Evolutionary conservation across 2,797 vertebrate genomes (phyloP).

Genomic region (Lepus townsendii): DNA sequence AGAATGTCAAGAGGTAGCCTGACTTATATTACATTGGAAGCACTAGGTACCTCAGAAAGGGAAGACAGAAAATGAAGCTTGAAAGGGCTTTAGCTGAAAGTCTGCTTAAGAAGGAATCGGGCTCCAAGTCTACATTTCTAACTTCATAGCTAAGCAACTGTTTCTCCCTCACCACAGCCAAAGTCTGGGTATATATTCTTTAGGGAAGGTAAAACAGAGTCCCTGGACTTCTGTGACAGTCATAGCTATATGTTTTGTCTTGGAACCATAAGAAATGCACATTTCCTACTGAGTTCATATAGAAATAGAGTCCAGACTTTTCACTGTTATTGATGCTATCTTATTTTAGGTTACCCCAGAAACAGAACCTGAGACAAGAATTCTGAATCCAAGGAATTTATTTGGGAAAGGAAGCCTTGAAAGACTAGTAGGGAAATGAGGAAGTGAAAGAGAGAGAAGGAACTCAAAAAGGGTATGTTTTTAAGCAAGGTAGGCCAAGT

Average conservation of each 20-base stretch:
- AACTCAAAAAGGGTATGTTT: constrained; percentile 13
- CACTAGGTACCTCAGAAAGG: neutral
- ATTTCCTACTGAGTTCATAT: neutral
- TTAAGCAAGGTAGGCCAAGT: constrained; percentile 23
- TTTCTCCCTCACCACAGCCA: neutral
- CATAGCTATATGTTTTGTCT: neutral
- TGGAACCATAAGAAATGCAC: neutral
- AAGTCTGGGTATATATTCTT: constrained; percentile 12
- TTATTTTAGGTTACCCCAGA: neutral
- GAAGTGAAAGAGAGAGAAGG: constrained; percentile 14
- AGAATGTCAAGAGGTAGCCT: neutral
- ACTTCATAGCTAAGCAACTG: constrained; percentile 1
- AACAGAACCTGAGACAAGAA: constrained; percentile 36
- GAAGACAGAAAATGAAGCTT: neutral
- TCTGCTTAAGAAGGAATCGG: neutral
- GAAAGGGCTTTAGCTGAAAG: neutral
- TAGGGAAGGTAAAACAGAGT: neutral
- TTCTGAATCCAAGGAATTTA: constrained; percentile 11
- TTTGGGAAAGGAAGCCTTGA: neutral
- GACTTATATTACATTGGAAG: neutral
- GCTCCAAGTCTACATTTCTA: neutral
- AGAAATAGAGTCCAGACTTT: neutral
- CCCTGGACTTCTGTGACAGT: neutral
- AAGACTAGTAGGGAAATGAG: neutral
- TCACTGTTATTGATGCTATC: neutral